phyloP scores from a whole-genome alignment of 2,888 invertebrate species.

The Agrotis clavis region DNA sequence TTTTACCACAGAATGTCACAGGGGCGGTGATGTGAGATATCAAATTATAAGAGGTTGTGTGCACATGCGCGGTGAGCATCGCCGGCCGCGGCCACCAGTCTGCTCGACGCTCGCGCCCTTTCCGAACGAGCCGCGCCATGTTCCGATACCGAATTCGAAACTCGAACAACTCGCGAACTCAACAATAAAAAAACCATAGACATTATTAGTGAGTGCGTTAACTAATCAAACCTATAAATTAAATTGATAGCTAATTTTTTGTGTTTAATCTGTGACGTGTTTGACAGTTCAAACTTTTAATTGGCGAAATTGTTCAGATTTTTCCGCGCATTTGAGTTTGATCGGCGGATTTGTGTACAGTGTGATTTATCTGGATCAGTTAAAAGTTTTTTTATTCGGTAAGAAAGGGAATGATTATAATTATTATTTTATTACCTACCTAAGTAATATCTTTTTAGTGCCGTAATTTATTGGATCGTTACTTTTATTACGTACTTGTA shows the following conservation, averaged over 20 bases:
- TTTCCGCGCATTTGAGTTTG: conserved; percentile 66
- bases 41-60: conserved; percentile 87
- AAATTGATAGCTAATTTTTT: conserved; percentile 40
- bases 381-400: conserved; percentile 66
- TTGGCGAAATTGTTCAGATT: conserved; percentile 66
- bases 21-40: conserved; percentile 88
- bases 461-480: conserved; percentile 19
- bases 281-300: conserved; percentile 66
- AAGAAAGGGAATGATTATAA: conserved; percentile 54
- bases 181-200: conserved; percentile 64
- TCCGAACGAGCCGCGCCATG: conserved; percentile 80
- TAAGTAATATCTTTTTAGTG: conserved; percentile 21
- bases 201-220: conserved; percentile 56
- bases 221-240: conserved; percentile 40
- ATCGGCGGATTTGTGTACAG: conserved; percentile 71
- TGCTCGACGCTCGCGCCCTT: conserved; percentile 80
- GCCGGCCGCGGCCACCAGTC: conserved; percentile 81
- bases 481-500: conserved; percentile 28
- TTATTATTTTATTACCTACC: conserved; percentile 21
- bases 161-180: conserved; percentile 75
- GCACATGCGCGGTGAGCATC: conserved; percentile 82
- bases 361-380: conserved; percentile 71
- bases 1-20: conserved; percentile 88
- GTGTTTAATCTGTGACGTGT: conserved; percentile 67
- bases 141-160: conserved; percentile 75